A percentile compares a stretch with the other conserved stretches of the same genome.
Evolutionary conservation across 2,113 vertebrate species (phyloP).

Genomic region (Campylorhamphus procurvoides): DNA sequence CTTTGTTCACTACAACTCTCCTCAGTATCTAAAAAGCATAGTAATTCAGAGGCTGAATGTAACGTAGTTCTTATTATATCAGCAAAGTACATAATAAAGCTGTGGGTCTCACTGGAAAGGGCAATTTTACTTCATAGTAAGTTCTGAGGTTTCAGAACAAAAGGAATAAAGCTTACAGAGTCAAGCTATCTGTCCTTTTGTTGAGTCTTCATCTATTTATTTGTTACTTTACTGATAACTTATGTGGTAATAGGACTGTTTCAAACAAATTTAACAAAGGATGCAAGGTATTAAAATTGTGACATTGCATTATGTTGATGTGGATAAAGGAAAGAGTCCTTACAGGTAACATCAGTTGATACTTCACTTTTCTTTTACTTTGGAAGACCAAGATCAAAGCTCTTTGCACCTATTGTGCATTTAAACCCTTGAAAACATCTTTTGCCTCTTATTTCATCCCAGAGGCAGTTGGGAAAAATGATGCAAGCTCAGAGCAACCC

Average conservation of each 20-base stretch:
- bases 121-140: neutral
- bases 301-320: neutral
- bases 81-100: neutral
- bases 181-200: neutral
- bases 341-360: neutral
- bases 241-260: neutral
- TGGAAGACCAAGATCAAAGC: neutral
- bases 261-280: neutral
- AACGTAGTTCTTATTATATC: neutral
- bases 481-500: neutral
- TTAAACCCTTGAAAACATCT: neutral
- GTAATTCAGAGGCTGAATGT: neutral
- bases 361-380: neutral
- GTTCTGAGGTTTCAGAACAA: neutral
- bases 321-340: neutral
- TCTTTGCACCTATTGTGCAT: neutral
- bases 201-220: neutral
- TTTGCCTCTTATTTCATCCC: neutral
- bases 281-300: neutral
- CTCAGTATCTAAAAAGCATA: neutral
- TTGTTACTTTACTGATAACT: neutral
- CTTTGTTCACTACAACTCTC: neutral
- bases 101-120: neutral
- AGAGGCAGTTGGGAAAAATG: neutral
- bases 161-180: neutral